A percentile compares a stretch with the other conserved stretches of the same genome.
Evolutionary conservation across 2,797 vertebrate species (phyloP).

Genomic region (Schizothorax lantsangensis): DNA sequence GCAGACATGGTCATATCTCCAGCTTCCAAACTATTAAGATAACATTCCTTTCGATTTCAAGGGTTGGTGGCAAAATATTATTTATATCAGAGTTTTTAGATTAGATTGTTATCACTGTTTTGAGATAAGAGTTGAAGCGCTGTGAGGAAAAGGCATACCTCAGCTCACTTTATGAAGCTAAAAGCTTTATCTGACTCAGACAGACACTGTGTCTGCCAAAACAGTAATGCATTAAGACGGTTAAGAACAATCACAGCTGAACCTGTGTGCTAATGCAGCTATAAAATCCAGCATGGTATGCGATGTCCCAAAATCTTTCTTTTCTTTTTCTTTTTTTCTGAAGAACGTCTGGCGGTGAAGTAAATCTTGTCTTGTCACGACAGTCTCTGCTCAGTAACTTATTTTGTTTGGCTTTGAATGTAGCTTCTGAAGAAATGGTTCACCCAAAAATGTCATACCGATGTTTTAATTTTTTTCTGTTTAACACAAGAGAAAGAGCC

Average conservation of each 20-base stretch:
- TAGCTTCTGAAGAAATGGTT: not conserved
- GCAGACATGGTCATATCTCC: slow-evolving; percentile 34
- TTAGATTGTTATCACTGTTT: slow-evolving; percentile 48
- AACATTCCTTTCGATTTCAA: slow-evolving; percentile 52
- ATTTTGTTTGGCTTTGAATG: not conserved
- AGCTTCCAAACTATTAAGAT: slow-evolving; percentile 39
- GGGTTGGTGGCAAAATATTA: slow-evolving; percentile 48
- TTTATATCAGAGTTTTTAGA: slow-evolving; percentile 52
- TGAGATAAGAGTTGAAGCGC: slow-evolving; percentile 43
- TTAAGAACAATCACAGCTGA: slow-evolving; percentile 27
- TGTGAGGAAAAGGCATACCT: slow-evolving; percentile 9
- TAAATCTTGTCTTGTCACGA: slow-evolving; percentile 7
- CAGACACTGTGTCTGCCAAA: slow-evolving; percentile 32
- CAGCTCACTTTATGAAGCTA: slow-evolving; percentile 25
- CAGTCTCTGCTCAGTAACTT: not conserved
- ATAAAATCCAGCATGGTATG: not conserved
- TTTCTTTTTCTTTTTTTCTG: not conserved
- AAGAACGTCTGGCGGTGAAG: not conserved
- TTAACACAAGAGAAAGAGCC: not conserved
- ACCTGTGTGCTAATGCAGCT: slow-evolving; percentile 15
- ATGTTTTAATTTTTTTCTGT: not conserved
- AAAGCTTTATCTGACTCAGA: slow-evolving; percentile 45
- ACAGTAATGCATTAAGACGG: not conserved
- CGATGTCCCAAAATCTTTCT: not conserved
- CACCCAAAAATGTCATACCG: not conserved